phyloP scores from a whole-genome alignment of 2,113 vertebrate species.

The Eulemur macaco region DNA sequence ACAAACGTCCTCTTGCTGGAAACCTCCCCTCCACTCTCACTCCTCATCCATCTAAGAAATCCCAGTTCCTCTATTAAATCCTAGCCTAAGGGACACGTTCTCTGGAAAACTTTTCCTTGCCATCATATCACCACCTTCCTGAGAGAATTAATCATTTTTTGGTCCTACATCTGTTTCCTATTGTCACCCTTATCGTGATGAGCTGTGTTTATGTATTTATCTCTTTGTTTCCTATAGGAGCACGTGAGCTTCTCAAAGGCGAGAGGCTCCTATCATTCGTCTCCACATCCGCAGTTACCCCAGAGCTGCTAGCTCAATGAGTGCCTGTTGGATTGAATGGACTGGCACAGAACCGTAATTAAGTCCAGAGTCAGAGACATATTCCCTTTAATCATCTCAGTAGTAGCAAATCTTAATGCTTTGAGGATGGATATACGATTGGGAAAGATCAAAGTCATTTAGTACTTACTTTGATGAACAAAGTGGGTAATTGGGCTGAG shows the following conservation, averaged over 20 bases:
- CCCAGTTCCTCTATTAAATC: neutral
- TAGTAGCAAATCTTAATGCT: neutral
- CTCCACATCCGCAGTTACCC: neutral
- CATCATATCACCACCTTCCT: too few species aligned
- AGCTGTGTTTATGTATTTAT: neutral
- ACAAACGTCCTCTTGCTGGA: neutral
- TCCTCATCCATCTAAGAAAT: neutral
- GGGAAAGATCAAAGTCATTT: neutral
- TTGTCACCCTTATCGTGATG: neutral
- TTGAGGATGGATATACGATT: neutral
- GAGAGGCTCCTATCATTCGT: neutral
- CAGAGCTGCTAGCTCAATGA: neutral
- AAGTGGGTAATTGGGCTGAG: neutral
- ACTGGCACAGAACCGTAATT: neutral
- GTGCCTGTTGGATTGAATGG: neutral
- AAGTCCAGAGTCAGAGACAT: neutral
- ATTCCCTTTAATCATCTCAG: neutral
- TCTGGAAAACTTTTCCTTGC: neutral
- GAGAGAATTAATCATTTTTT: neutral
- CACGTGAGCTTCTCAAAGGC: neutral
- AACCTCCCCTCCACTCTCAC: neutral
- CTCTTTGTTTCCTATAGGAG: neutral
- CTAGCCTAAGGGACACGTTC: neutral
- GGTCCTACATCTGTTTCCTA: neutral
- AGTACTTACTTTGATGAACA: neutral